Evolutionary conservation across 2,797 vertebrate genomes (phyloP).

Genomic region (Hoplostethus atlanticus): DNA sequence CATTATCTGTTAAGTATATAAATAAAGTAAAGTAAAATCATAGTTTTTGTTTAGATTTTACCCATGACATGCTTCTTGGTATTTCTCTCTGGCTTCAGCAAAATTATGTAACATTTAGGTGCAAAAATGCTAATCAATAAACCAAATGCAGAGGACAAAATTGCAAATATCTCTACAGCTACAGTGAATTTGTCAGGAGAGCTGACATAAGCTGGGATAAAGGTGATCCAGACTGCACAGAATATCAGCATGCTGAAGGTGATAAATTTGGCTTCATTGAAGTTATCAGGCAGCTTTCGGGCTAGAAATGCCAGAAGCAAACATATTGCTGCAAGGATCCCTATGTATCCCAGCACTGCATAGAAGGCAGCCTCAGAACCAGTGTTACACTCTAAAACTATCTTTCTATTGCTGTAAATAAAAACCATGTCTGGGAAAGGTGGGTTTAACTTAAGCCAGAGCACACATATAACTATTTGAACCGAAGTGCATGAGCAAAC

Average conservation of each 20-base stretch:
- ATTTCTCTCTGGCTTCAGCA: conserved; percentile 82
- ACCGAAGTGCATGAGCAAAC: conserved; percentile 79
- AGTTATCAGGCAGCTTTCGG: conserved; percentile 84
- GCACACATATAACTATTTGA: conserved; percentile 77
- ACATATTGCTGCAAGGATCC: conserved; percentile 77
- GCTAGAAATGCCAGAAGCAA: conserved; percentile 82
- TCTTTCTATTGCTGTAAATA: conserved; percentile 74
- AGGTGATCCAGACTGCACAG: conserved; percentile 84
- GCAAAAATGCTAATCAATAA: conserved; percentile 81
- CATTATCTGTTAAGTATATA: no score
- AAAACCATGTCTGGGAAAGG: conserved; percentile 80
- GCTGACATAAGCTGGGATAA: conserved; percentile 84
- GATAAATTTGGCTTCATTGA: conserved; percentile 84
- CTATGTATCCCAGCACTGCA: conserved; percentile 82
- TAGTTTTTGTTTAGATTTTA: conserved; percentile 35
- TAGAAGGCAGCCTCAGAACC: conserved; percentile 82
- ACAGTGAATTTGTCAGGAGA: conserved; percentile 86
- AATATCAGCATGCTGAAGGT: conserved; percentile 85
- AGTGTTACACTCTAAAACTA: conserved; percentile 82
- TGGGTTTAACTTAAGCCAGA: conserved; percentile 80
- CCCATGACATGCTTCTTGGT: conserved; percentile 78
- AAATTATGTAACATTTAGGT: conserved; percentile 84
- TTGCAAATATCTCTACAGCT: conserved; percentile 85
- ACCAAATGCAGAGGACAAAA: conserved; percentile 81
- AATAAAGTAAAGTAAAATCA: no score